Conservation (phyloP, 1,140 invertebrate genomes). For the Ooceraea biroi region DNA sequence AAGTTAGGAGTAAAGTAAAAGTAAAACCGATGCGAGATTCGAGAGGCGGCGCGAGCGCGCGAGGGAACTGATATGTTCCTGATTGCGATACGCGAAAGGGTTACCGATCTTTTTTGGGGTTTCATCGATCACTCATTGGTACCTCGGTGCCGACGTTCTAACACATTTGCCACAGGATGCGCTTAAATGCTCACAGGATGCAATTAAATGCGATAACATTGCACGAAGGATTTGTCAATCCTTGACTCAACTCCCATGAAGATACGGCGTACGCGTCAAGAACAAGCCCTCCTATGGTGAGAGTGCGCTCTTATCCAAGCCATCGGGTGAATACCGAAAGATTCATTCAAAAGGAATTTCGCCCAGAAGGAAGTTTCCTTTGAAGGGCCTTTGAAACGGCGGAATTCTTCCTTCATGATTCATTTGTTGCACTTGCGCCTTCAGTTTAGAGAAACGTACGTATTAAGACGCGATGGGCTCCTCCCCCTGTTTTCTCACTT, state of each 20-base stretch:
- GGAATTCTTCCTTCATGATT: background rate
- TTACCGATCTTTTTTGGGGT: too few relatives aligned
- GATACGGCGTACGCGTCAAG: too few relatives aligned
- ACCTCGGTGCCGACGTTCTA: too few relatives aligned
- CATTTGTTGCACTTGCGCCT: background rate
- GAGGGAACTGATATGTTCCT: background rate
- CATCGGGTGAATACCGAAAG: too few relatives aligned
- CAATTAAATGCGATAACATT: too few relatives aligned
- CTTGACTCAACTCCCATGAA: background rate
- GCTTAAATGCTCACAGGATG: too few relatives aligned
- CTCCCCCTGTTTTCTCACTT: background rate
- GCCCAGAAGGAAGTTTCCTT: background rate
- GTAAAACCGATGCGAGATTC: slow-evolving; percentile 20
- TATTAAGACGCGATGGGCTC: background rate
- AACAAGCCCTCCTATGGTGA: too few relatives aligned
- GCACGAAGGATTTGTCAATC: too few relatives aligned
- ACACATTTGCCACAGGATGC: too few relatives aligned
- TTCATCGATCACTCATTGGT: too few relatives aligned
- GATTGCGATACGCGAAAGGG: too few relatives aligned
- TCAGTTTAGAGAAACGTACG: background rate
- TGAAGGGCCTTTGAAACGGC: background rate
- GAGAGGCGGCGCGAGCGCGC: background rate
- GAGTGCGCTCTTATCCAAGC: too few relatives aligned
- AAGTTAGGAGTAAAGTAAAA: slow-evolving; percentile 54
- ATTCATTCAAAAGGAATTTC: background rate